These are phyloP conservation scores for Pterocles gutturalis DNA, from an alignment of 2,113 vertebrate species.

Conservation along the genomic window DNA sequence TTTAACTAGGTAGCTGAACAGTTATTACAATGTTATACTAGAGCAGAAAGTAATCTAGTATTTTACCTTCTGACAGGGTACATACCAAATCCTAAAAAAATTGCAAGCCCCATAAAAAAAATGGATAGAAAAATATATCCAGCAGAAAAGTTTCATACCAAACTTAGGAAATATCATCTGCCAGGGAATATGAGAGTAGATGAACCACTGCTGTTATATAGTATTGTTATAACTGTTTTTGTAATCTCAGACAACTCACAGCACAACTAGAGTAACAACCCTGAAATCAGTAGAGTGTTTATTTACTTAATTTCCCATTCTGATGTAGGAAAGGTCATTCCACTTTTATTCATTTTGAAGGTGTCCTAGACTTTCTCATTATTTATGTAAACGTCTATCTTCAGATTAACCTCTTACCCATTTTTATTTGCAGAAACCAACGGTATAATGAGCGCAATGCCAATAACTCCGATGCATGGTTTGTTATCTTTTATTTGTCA, in stretches of 20 bases:
- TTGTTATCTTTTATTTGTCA: neutral
- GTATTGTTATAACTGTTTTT: neutral
- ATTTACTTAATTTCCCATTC: neutral
- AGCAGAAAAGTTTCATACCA: neutral
- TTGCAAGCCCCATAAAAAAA: neutral
- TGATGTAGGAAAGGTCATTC: neutral
- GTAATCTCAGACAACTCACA: neutral
- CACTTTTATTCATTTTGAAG: neutral
- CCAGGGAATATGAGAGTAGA: neutral
- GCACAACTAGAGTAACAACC: neutral
- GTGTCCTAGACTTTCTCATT: neutral
- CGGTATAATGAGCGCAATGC: neutral
- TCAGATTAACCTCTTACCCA: neutral
- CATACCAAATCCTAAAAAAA: neutral
- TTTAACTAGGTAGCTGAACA: neutral
- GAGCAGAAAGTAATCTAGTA: neutral
- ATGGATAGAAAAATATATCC: neutral
- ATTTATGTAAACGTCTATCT: neutral
- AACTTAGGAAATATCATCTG: neutral
- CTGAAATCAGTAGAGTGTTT: neutral
- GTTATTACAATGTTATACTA: neutral
- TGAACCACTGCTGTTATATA: neutral
- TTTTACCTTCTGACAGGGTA: neutral
- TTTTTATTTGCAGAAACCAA: neutral
- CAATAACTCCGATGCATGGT: neutral